Evolutionary conservation across 1,140 invertebrate species (phyloP).

Genomic region (Camponotus floridanus): DNA sequence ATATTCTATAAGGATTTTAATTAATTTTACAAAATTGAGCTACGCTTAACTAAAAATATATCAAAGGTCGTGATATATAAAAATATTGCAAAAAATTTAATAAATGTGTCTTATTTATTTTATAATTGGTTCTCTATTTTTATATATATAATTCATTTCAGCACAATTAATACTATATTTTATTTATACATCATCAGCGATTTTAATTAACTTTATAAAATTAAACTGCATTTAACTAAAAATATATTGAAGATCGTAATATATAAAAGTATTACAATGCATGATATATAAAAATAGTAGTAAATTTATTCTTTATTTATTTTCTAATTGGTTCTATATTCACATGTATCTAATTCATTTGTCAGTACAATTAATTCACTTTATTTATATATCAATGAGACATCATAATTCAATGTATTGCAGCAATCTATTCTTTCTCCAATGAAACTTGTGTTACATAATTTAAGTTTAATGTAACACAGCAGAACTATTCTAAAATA

Average conservation of each 20-base stretch:
- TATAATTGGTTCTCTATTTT: background rate
- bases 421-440: background rate
- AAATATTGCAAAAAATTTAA: background rate
- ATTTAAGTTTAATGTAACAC: background rate
- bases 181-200: background rate
- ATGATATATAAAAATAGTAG: no score
- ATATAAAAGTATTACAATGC: conserved; percentile 7
- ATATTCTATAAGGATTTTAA: background rate
- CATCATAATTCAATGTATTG: background rate
- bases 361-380: background rate
- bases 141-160: background rate
- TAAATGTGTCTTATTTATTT: background rate
- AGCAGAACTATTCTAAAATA: background rate
- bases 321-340: background rate
- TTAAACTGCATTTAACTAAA: background rate
- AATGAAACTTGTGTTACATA: background rate
- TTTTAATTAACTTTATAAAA: background rate
- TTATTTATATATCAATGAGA: conserved; percentile 26
- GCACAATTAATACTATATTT: background rate
- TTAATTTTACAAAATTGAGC: background rate
- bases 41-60: background rate
- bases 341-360: background rate
- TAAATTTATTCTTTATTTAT: background rate
- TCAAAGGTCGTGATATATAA: background rate
- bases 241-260: background rate